Conservation (phyloP, 2,888 invertebrate species). For the Agriopis leucophaearia region DNA sequence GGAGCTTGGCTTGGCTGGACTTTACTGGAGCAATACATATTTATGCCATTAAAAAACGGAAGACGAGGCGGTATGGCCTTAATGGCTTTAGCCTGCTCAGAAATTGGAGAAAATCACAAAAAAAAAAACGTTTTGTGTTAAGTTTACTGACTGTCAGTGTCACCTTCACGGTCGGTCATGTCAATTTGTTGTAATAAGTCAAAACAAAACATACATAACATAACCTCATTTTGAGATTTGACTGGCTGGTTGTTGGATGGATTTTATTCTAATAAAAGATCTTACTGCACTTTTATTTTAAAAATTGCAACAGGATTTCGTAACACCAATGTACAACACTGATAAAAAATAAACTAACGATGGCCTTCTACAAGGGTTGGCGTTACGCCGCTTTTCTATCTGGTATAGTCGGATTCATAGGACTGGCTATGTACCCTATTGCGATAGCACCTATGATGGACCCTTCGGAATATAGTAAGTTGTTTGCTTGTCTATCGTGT, state of each 20-base stretch:
- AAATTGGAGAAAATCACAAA: too few relatives aligned
- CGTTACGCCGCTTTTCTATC: conserved; percentile 83
- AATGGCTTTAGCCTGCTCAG: too few relatives aligned
- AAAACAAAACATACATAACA: neutral
- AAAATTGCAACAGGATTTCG: neutral
- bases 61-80: too few relatives aligned
- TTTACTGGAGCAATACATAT: too few relatives aligned
- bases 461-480: conserved; percentile 88
- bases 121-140: too few relatives aligned
- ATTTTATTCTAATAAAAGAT: too few relatives aligned
- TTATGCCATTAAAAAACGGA: too few relatives aligned
- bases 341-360: conserved; percentile 35
- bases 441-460: conserved; percentile 88
- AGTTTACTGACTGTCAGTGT: too few relatives aligned
- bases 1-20: too few relatives aligned
- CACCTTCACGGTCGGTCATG: too few relatives aligned
- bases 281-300: neutral
- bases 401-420: conserved; percentile 84
- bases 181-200: too few relatives aligned
- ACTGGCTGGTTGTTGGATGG: too few relatives aligned
- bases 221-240: neutral
- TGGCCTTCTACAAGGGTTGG: conserved; percentile 76
- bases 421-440: conserved; percentile 86
- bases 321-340: neutral
- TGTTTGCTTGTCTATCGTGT: conserved; percentile 4